Evolutionary conservation across 2,113 vertebrate genomes (phyloP), one percentile per base, ranked within the genome.

Genomic region (Poeciliopsis retropinna): DNA sequence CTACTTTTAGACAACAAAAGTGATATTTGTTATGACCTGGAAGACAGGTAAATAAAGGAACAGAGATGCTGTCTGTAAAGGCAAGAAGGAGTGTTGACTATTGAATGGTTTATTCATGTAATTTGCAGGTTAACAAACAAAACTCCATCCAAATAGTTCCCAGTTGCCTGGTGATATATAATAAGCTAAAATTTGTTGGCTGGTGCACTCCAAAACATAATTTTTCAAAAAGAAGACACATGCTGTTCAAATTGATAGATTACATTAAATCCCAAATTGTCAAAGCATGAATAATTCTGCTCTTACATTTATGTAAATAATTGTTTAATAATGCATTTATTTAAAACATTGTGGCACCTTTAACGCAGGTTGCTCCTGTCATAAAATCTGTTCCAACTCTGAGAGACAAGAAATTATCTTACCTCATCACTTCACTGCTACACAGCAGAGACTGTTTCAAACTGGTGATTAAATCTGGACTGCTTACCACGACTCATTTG

Each of bases 11-110:
- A 39, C 68, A 75, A 73, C 71, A 60, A 78, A 22, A 27, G 19
- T 61, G 37, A 82, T 76, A 79, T 79, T 62, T 87, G 64, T 81
- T 81, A 83, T 89, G 67, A 76, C 39, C n/a, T 19, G 8, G 44
- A 37, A 34, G 64, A 84, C 74, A 64, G 67, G 57, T 57, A 68
- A 57, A 83, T 85, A 80, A 67, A 73, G 75, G 73, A 66, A 32
- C 61, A 78, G 64, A 67, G 6, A 25, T 15, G 47, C 47, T 54
- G 14, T 8, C 7, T 57, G 66, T 61, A 31, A 47, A 41, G 76
- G 78, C 73, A 5, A 70, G 51, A 67, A 76, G 61, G 72, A 37
- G 34, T 34, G 32, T 22, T 7, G 4, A 65, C 73, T 73, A 51
- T 68, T 28, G 63, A 78, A 64, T 41, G 71, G 44, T 11, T 67